Conservation (phyloP, 2,888 invertebrate species). For the Ypsolopha scabrella region DNA sequence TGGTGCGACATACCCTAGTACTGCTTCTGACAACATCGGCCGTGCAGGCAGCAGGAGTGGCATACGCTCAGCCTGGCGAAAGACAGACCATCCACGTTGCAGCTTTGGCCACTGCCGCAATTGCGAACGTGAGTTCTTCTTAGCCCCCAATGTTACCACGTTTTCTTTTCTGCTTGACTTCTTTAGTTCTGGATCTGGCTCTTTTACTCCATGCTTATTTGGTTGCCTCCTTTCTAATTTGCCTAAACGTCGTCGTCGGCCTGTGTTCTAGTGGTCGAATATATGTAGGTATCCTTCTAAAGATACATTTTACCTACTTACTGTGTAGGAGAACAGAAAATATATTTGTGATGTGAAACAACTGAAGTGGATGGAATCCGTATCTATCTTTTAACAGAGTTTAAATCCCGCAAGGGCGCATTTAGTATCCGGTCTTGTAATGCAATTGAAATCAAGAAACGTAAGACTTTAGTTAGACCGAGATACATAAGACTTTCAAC, state of each 20-base stretch:
- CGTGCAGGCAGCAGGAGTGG: constrained; percentile 48
- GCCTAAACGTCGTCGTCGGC: too few relatives aligned
- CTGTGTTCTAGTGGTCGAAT: not conserved
- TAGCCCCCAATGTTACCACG: not conserved
- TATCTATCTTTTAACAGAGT: not conserved
- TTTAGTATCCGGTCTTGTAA: not conserved
- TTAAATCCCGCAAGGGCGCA: not conserved
- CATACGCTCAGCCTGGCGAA: constrained; percentile 51
- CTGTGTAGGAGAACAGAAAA: not conserved
- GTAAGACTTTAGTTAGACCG: too few relatives aligned
- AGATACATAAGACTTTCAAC: too few relatives aligned
- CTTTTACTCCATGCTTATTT: not conserved
- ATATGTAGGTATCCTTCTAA: too few relatives aligned
- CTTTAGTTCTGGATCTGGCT: not conserved
- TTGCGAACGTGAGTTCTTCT: constrained; percentile 35
- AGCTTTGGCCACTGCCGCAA: constrained; percentile 39
- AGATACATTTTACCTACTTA: too few relatives aligned
- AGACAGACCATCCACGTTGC: constrained; percentile 31
- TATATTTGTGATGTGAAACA: not conserved
- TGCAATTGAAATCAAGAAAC: too few relatives aligned
- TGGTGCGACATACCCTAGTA: constrained; percentile 43
- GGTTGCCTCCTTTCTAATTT: too few relatives aligned
- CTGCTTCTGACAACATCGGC: constrained; percentile 39
- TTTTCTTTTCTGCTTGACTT: not conserved
- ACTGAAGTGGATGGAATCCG: not conserved